These are phyloP conservation scores for Camelus bactrianus DNA, from an alignment of 2,113 vertebrate species.

Conservation along the genomic window DNA sequence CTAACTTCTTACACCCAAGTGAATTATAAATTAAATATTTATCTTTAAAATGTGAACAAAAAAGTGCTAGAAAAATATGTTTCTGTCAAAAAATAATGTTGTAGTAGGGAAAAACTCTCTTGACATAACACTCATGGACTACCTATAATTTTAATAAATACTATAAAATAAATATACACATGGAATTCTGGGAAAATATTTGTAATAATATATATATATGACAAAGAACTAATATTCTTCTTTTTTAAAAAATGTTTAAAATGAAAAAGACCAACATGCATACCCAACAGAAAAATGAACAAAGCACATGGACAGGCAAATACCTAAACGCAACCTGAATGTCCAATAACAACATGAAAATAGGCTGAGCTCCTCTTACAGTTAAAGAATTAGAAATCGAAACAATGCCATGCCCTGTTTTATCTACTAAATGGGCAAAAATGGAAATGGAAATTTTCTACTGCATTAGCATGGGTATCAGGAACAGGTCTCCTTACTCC, in stretches of 20 bases:
- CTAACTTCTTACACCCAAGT: not conserved
- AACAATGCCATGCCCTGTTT: not conserved
- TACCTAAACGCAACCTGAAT: not conserved
- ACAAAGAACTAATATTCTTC: not conserved
- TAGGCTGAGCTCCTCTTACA: not conserved
- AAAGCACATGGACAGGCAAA: not conserved
- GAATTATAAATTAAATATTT: not conserved
- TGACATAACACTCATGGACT: not conserved
- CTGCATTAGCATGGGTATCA: fast-evolving
- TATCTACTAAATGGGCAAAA: not conserved
- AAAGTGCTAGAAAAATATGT: not conserved
- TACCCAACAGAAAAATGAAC: not conserved
- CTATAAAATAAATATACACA: not conserved
- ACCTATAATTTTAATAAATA: not conserved
- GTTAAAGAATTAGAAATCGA: not conserved
- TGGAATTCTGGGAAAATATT: not conserved
- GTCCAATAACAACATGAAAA: not conserved
- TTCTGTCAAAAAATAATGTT: not conserved
- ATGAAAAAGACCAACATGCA: not conserved
- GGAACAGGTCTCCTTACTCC: too few relatives aligned
- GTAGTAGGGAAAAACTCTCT: not conserved
- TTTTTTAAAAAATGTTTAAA: not conserved
- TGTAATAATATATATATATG: not conserved
- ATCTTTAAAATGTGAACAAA: not conserved
- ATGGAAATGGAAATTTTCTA: not conserved